A percentile compares a stretch with the other conserved stretches of the same genome.
Evolutionary conservation across 2,888 invertebrate species (phyloP).

Genomic region (Parthenolecanium corni): DNA sequence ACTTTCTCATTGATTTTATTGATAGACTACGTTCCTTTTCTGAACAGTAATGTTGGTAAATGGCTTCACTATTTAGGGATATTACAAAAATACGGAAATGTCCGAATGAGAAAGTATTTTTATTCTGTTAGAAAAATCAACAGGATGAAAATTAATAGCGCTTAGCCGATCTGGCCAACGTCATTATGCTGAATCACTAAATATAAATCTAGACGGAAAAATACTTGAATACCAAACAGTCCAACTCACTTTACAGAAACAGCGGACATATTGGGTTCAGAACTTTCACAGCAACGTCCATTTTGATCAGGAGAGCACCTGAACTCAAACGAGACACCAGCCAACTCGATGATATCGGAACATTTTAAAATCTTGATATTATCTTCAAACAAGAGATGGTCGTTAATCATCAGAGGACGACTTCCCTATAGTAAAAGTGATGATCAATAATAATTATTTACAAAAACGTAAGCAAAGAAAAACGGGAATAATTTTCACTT

Average conservation of each 20-base stretch:
- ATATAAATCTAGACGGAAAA: too few relatives aligned
- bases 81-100: too few relatives aligned
- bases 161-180: too few relatives aligned
- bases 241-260: background rate
- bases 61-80: too few relatives aligned
- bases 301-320: background rate
- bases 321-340: background rate
- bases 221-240: too few relatives aligned
- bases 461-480: background rate
- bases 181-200: too few relatives aligned
- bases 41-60: too few relatives aligned
- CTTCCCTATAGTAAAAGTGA: background rate
- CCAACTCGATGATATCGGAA: slow-evolving; percentile 1
- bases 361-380: background rate
- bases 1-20: too few relatives aligned
- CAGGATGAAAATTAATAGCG: too few relatives aligned
- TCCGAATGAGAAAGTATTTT: too few relatives aligned
- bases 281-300: background rate
- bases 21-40: too few relatives aligned
- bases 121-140: too few relatives aligned
- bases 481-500: background rate
- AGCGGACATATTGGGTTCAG: background rate
- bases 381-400: background rate
- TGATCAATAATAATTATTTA: background rate
- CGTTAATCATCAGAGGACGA: background rate